These are phyloP conservation scores for Urocolius indicus DNA, from an alignment of 2,113 vertebrate genomes.

Conservation along the genomic window DNA sequence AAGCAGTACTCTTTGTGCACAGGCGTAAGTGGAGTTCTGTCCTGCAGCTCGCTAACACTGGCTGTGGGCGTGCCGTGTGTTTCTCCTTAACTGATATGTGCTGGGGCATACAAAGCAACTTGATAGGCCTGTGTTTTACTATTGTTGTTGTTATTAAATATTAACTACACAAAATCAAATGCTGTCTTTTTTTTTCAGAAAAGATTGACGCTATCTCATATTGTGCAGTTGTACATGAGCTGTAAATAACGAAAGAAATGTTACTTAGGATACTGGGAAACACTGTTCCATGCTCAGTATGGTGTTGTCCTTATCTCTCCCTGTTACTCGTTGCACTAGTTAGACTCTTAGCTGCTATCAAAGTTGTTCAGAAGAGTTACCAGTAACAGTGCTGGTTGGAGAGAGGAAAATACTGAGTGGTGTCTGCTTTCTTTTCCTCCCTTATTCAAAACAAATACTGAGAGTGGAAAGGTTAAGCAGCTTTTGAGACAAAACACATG, in stretches of 20 bases:
- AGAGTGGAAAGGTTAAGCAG: slow-evolving; percentile 29
- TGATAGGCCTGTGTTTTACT: not conserved
- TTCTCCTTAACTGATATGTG: slow-evolving; percentile 15
- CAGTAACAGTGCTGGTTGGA: not conserved
- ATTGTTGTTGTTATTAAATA: not conserved
- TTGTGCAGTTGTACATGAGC: not conserved
- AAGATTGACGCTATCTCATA: not conserved
- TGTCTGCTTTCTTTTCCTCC: slow-evolving; percentile 31
- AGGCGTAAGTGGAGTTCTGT: not conserved
- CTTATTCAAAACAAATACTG: not conserved
- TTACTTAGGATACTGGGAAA: not conserved
- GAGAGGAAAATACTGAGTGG: not conserved
- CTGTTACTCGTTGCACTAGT: not conserved
- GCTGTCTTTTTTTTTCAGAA: not conserved
- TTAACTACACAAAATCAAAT: not conserved
- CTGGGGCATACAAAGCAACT: not conserved
- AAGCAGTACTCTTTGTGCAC: not conserved
- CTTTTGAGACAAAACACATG: slow-evolving; percentile 12
- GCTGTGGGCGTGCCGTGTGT: not conserved
- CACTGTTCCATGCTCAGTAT: not conserved
- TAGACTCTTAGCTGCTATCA: not conserved
- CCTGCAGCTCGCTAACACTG: not conserved
- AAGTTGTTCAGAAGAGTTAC: not conserved
- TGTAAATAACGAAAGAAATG: not conserved
- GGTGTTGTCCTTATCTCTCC: not conserved